These are phyloP conservation scores for Plestiodon gilberti DNA, from an alignment of 2,113 vertebrate genomes.

Conservation along the genomic window DNA sequence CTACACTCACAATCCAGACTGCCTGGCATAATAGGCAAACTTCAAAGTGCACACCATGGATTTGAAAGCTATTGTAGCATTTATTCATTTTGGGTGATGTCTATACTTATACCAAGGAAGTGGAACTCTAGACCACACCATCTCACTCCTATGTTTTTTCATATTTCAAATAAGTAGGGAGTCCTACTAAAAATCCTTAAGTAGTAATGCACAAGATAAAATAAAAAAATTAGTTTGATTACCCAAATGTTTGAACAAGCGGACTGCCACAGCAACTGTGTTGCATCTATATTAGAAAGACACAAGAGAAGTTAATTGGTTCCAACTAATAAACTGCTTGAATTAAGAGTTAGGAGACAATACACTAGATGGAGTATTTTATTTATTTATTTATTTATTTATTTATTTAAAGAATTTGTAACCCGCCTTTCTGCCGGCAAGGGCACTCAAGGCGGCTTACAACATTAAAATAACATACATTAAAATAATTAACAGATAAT, in stretches of 20 bases:
- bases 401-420: too few relatives aligned
- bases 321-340: background rate
- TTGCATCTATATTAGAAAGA: background rate
- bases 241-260: background rate
- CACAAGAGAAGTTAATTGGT: background rate
- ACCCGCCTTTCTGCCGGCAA: too few relatives aligned
- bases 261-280: background rate
- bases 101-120: conserved; percentile 25
- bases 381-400: too few relatives aligned
- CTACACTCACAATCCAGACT: conserved; percentile 29
- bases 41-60: conserved; percentile 44
- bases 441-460: too few relatives aligned
- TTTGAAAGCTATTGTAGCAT: conserved; percentile 56
- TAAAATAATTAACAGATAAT: too few relatives aligned
- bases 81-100: conserved; percentile 47
- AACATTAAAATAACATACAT: too few relatives aligned
- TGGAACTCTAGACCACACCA: conserved; percentile 34
- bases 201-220: conserved; percentile 53
- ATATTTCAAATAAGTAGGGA: conserved; percentile 24
- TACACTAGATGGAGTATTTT: background rate
- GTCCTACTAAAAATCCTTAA: conserved; percentile 16
- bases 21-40: conserved; percentile 46
- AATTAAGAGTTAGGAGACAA: background rate
- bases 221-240: conserved; percentile 34
- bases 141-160: conserved; percentile 52